These are phyloP conservation scores for Apaloderma vittatum DNA, from an alignment of 2,113 vertebrate genomes.

Conservation along the genomic window DNA sequence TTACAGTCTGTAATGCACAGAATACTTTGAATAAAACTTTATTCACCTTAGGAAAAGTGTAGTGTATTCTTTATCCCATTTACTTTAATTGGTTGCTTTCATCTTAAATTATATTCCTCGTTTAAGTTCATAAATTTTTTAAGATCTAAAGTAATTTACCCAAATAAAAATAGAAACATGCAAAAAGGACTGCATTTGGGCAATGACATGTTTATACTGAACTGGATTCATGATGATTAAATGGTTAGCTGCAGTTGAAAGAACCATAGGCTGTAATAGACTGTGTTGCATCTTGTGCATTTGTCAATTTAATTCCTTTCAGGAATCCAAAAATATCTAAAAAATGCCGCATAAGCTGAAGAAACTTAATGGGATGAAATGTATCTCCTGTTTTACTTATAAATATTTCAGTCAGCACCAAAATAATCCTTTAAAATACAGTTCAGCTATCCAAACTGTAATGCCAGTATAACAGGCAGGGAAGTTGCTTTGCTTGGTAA, in stretches of 20 bases:
- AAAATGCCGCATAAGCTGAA: constrained; percentile 24
- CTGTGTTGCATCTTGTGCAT: not conserved
- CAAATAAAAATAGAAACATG: not conserved
- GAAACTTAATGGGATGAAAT: not conserved
- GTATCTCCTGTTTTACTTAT: not conserved
- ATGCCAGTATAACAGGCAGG: not conserved
- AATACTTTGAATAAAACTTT: not conserved
- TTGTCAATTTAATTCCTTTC: not conserved
- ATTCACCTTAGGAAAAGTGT: not conserved
- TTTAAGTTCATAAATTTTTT: constrained; percentile 8
- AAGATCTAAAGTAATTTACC: not conserved
- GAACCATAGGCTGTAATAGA: not conserved
- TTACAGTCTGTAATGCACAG: not conserved
- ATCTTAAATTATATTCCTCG: not conserved
- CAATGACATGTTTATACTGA: not conserved
- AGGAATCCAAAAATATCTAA: not conserved
- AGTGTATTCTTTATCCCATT: not conserved
- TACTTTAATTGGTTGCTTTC: constrained; percentile 3
- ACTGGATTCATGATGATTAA: not conserved
- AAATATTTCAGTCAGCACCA: constrained; percentile 14
- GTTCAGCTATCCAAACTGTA: not conserved
- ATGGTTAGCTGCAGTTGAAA: not conserved
- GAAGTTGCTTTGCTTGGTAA: constrained; percentile 53
- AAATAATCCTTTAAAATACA: constrained; percentile 33
- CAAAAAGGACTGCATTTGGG: not conserved